Conservation (phyloP, 2,888 invertebrate genomes). For the Limulus polyphemus region DNA sequence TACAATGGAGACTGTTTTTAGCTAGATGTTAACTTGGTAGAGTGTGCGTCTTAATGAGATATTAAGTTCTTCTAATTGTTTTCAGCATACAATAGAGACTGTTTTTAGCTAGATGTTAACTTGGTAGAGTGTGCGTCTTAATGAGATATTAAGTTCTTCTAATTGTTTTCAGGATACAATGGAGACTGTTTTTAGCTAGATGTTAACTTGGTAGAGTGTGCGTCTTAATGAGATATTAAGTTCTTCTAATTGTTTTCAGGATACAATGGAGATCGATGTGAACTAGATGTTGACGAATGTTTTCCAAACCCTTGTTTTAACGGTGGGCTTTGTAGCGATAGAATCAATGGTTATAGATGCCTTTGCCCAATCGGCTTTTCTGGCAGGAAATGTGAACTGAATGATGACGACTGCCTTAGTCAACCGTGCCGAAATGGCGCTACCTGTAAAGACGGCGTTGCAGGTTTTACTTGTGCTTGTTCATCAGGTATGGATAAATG, state of each 20-base stretch:
- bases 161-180: too few species aligned
- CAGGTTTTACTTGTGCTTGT: conserved; percentile 70
- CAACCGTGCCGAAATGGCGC: conserved; percentile 71
- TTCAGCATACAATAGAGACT: conserved; percentile 30
- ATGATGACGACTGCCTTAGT: conserved; percentile 78
- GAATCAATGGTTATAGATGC: conserved; percentile 38
- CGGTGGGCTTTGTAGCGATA: conserved; percentile 33
- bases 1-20: conserved; percentile 38
- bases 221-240: too few species aligned
- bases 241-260: conserved; percentile 16
- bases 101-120: conserved; percentile 62
- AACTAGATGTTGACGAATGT: conserved; percentile 83
- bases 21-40: conserved; percentile 57
- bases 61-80: too few species aligned
- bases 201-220: too few species aligned
- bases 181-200: too few species aligned
- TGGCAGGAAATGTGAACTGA: conserved; percentile 67
- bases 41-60: too few species aligned
- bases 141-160: too few species aligned
- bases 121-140: too few species aligned
- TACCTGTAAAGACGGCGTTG: conserved; percentile 72
- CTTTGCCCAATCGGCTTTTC: conserved; percentile 74
- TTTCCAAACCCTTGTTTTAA: conserved; percentile 64
- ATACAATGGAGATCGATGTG: conserved; percentile 30
- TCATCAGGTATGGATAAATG: conserved; percentile 28